Evolutionary conservation across 1,140 invertebrate species (phyloP).

Genomic region (roundworm (Caenorhabditis elegans)): WBcel235 BX284602.5:14623001-14623500

Average conservation of each 20-base stretch:
- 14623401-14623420: neutral
- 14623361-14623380: neutral
- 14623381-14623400: neutral
- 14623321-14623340: neutral
- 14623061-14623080: neutral
- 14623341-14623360: slow-evolving; percentile 12
- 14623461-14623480: neutral
- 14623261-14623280: neutral
- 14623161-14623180: no score
- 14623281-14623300: slow-evolving; percentile 16
- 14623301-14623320: neutral
- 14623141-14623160: neutral
- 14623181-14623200: no score
- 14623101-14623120: neutral
- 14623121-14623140: no score
- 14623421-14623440: neutral
- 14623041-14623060: neutral
- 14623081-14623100: neutral
- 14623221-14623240: slow-evolving; percentile 12
- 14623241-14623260: neutral
- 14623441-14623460: slow-evolving; percentile 33
- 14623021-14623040: neutral
- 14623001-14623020: neutral
- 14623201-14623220: no score
- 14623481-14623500: neutral